A percentile compares a stretch with the other conserved stretches of the same genome.
phyloP scores from a whole-genome alignment of 1,140 invertebrate species.

The Aradophagus sp. region DNA sequence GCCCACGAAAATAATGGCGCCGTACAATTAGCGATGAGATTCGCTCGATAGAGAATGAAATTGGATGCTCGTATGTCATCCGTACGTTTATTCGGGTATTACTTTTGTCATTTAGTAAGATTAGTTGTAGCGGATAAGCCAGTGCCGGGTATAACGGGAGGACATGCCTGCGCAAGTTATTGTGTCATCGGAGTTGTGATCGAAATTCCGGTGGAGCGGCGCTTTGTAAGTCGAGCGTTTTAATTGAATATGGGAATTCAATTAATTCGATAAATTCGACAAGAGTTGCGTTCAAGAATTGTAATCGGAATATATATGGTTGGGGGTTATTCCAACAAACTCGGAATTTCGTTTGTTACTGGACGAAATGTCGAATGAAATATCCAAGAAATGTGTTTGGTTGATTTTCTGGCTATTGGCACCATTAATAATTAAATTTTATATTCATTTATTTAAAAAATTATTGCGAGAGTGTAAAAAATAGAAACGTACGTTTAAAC shows the following conservation, averaged over 20 bases:
- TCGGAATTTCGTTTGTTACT: too few species aligned
- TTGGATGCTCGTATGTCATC: background rate
- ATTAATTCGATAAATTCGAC: too few species aligned
- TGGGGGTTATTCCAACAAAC: too few species aligned
- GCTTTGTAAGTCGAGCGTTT: background rate
- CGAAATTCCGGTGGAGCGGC: background rate
- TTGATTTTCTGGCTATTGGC: too few species aligned
- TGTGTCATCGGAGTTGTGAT: background rate
- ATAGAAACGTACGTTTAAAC: too few species aligned
- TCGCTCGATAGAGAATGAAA: background rate
- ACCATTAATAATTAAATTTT: too few species aligned
- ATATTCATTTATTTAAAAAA: too few species aligned
- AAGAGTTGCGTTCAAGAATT: too few species aligned
- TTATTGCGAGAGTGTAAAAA: too few species aligned
- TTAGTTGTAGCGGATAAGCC: slow-evolving; percentile 9
- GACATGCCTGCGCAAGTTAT: background rate
- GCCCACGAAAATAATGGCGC: slow-evolving; percentile 22
- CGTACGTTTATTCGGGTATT: background rate
- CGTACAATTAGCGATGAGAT: slow-evolving; percentile 15
- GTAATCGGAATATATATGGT: too few species aligned
- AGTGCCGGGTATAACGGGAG: background rate
- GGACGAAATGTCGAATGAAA: too few species aligned
- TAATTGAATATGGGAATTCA: background rate
- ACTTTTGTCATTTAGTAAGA: slow-evolving; percentile 4
- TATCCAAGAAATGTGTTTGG: too few species aligned